Conservation (phyloP, 2,113 vertebrate species). For the Rhombomys opimus region DNA sequence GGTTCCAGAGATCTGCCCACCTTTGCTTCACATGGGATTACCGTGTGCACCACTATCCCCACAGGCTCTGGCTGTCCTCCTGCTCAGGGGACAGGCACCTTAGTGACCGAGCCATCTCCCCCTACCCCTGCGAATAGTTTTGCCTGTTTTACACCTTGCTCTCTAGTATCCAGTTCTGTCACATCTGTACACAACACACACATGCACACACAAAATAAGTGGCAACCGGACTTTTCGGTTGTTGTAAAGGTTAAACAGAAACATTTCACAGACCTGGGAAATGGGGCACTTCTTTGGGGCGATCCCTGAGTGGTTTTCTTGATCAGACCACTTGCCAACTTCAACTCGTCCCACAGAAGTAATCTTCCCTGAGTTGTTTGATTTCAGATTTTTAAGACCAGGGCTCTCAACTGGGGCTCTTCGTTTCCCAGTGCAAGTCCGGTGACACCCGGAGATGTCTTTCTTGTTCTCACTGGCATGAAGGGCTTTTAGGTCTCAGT, state of each 20-base stretch:
- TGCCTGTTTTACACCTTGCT: not conserved
- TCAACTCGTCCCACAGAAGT: not conserved
- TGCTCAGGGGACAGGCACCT: not conserved
- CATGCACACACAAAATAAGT: not conserved
- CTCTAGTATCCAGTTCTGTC: not conserved
- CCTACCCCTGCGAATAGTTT: not conserved
- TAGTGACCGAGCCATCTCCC: not conserved
- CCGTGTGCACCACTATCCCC: not conserved
- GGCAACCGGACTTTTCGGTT: not conserved
- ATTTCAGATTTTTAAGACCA: conserved; percentile 6
- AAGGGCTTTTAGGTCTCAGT: accelerated
- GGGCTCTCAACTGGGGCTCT: not conserved
- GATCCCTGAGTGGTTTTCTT: not conserved
- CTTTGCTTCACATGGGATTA: not conserved
- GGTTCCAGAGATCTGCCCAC: not conserved
- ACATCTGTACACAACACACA: not conserved
- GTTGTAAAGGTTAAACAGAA: not conserved
- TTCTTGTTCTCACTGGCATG: not conserved
- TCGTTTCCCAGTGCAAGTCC: not conserved
- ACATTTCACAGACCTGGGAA: not conserved
- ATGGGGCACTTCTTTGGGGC: not conserved
- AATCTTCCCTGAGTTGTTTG: not conserved
- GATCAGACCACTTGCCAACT: not conserved
- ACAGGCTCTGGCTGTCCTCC: not conserved
- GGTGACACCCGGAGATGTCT: not conserved